Evolutionary conservation across 2,888 invertebrate species (phyloP), one percentile per base, ranked within the genome.

Genomic region (Stenurella melanura): DNA sequence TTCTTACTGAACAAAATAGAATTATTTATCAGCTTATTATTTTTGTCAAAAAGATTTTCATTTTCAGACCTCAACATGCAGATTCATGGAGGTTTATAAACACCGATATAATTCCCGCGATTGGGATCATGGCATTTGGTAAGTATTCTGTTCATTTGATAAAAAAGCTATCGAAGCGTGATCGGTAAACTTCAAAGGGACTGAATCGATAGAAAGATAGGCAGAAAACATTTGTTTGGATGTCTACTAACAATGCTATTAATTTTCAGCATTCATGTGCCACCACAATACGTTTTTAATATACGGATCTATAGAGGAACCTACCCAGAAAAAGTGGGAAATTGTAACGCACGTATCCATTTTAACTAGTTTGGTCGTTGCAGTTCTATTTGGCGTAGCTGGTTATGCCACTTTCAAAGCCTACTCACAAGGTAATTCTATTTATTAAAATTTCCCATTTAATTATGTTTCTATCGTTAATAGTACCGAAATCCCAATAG

Each of bases 221-320:
- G 6, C 30, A 34, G 21, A 34, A 34, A 34, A 34, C 9, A 34
- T n/a, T n/a, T 7, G 30, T 5, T 34, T 9, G 3, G 56, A 50
- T 68, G 26, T 69, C 19, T 9, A 57, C 17, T 57, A 57, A 57
- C 1, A 26, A 75, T 80, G 9, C 15, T 1, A 56, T 10, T 34
- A 34, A 17, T 81, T 89, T 90, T 63, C 88, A 94, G 95, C 96
- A n/a, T 96, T 96, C 88, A 96, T 96, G 96, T 96, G 96, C 87
- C 96, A 96, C 86, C 96, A 96, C 90, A 96, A 96, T 88, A 95
- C 95, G 74, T 96, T 96, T 88, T 91, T 96, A 79, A 93, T 96
- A 81, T 96, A 95, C 90, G 93, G 93, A 77, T 96, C 96, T 56
- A 93, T 96, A 89, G 92, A 94, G 86, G 93, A 95, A 81, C 94